These are phyloP conservation scores for Spongia lamella DNA, from an alignment of 37 sponge, comb jelly and placozoan species.

Conservation along the genomic window DNA sequence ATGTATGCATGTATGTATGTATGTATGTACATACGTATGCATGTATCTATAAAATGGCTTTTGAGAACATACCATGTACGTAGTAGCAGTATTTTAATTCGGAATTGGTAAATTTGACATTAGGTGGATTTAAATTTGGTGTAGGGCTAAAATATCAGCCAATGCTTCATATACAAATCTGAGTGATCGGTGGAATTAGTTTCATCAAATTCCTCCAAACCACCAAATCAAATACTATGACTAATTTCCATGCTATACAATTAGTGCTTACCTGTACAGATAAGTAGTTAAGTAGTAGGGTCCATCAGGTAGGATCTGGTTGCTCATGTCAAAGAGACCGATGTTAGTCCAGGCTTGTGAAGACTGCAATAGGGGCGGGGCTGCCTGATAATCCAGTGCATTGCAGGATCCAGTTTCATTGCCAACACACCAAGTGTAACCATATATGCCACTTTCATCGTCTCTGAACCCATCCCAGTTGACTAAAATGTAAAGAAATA, in stretches of 20 bases:
- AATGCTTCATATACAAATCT: no score
- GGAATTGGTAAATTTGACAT: no score
- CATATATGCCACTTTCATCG: constrained; percentile 63
- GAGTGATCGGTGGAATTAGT: no score
- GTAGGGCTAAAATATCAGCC: no score
- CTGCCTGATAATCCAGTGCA: constrained; percentile 30
- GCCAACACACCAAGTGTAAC: constrained; percentile 88
- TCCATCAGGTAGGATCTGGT: constrained; percentile 57
- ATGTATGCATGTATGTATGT: no score
- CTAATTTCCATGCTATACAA: background rate
- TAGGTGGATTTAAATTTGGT: no score
- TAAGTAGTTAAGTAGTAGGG: constrained; percentile 76
- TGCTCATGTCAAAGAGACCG: constrained; percentile 29
- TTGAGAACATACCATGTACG: no score
- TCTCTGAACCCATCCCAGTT: constrained; percentile 82
- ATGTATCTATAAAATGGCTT: no score
- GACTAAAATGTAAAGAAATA: constrained; percentile 35
- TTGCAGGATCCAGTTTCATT: constrained; percentile 51
- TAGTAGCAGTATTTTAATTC: no score
- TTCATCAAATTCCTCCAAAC: no score
- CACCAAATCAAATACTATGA: no score
- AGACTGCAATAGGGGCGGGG: constrained; percentile 3
- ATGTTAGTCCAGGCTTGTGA: constrained; percentile 53
- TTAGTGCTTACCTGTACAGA: constrained; percentile 37
- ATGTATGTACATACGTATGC: no score